Evolutionary conservation across 2,888 invertebrate species (phyloP).

Genomic region (Aporophyla nigra): DNA sequence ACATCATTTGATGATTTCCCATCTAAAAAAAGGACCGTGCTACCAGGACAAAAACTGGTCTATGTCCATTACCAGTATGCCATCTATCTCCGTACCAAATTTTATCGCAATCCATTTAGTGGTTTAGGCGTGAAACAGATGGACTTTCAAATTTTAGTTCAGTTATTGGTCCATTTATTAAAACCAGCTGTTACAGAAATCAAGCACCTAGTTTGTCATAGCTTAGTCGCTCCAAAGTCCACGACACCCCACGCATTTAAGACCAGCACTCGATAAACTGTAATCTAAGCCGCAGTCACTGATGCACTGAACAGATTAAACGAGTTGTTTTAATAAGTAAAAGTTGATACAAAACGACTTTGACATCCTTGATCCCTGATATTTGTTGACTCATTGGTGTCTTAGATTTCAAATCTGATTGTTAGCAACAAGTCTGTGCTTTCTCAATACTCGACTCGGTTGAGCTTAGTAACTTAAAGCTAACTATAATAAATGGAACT

Average conservation of each 20-base stretch:
- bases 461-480: slow-evolving; percentile 26
- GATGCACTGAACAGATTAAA: slow-evolving; percentile 46
- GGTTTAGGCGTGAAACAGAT: no score
- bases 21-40: no score
- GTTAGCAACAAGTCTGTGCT: slow-evolving; percentile 47
- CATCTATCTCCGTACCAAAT: no score
- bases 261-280: slow-evolving; percentile 3
- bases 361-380: slow-evolving; percentile 61
- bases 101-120: no score
- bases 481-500: slow-evolving; percentile 36
- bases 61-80: no score
- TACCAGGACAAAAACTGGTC: no score
- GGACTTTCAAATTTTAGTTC: no score
- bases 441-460: slow-evolving; percentile 51
- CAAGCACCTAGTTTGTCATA: slow-evolving; percentile 24
- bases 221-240: slow-evolving; percentile 26
- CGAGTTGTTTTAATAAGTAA: slow-evolving; percentile 50
- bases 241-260: slow-evolving; percentile 41
- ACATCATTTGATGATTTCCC: no score
- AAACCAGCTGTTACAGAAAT: slow-evolving; percentile 24
- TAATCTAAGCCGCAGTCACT: slow-evolving; percentile 21
- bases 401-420: slow-evolving; percentile 59
- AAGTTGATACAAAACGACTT: slow-evolving; percentile 54
- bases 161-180: slow-evolving; percentile 10
- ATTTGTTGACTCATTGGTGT: slow-evolving; percentile 62